Conservation (phyloP, 2,888 invertebrate species). For the Tanytarsus gracilentus region DNA sequence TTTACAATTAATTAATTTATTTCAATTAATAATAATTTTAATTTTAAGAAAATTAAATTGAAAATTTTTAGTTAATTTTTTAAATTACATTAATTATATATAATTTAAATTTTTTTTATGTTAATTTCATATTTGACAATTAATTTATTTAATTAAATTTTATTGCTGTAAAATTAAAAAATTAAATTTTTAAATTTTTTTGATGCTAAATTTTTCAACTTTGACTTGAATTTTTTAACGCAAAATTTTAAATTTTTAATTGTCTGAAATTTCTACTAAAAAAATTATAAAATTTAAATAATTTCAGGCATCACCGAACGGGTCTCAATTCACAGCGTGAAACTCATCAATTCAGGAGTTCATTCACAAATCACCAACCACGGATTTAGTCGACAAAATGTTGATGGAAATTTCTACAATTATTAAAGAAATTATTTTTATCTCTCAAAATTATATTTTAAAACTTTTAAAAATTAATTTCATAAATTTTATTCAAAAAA, state of each 20-base stretch:
- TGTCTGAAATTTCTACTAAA: constrained; percentile 9
- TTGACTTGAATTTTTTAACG: constrained; percentile 30
- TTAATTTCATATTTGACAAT: no score
- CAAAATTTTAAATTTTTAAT: neutral
- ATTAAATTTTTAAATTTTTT: neutral
- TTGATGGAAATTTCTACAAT: constrained; percentile 63
- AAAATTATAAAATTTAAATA: constrained; percentile 46
- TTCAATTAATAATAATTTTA: no score
- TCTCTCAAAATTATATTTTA: no score
- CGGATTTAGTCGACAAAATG: constrained; percentile 68
- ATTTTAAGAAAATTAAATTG: no score
- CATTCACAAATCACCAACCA: constrained; percentile 73
- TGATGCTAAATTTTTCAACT: no score
- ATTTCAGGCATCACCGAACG: constrained; percentile 47
- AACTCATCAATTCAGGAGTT: constrained; percentile 71
- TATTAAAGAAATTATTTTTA: no score
- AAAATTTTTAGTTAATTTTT: neutral
- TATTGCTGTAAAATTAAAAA: no score
- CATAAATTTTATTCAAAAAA: no score
- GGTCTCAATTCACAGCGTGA: constrained; percentile 61
- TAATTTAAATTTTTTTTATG: constrained; percentile 1
- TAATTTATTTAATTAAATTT: no score
- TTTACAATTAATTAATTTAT: no score
- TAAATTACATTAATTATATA: neutral
- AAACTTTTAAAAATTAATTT: no score